phyloP scores from a whole-genome alignment of 2,113 vertebrate species.

The Oplegnathus fasciatus region DNA sequence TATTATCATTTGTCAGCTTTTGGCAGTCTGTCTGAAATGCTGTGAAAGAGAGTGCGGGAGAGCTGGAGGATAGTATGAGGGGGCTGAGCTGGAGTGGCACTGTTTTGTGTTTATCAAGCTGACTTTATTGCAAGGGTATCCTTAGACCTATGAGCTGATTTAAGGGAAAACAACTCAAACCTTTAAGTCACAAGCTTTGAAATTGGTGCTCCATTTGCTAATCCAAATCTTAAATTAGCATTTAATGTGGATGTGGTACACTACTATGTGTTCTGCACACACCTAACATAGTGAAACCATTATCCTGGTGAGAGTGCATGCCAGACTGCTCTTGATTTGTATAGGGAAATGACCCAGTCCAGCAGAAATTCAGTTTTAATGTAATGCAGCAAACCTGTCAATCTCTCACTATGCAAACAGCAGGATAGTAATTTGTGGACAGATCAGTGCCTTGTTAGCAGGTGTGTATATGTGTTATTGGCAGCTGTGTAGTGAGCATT shows the following conservation, averaged over 20 bases:
- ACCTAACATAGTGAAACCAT: not conserved
- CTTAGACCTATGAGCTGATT: not conserved
- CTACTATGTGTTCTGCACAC: not conserved
- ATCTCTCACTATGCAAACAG: not conserved
- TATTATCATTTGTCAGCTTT: slow-evolving; percentile 52
- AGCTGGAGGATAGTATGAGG: not conserved
- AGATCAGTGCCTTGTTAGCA: not conserved
- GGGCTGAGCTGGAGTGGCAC: not conserved
- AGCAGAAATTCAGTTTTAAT: slow-evolving; percentile 29
- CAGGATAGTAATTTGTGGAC: not conserved
- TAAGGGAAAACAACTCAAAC: not conserved
- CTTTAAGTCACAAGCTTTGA: not conserved
- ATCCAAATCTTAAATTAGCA: slow-evolving; percentile 14
- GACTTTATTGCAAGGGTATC: not conserved
- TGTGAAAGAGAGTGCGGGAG: slow-evolving; percentile 29
- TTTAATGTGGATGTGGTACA: slow-evolving; percentile 10
- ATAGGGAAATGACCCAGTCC: slow-evolving; percentile 32
- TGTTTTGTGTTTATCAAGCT: slow-evolving; percentile 10
- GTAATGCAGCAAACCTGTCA: slow-evolving; percentile 19
- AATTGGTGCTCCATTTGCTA: not conserved
- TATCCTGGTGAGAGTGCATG: slow-evolving; percentile 2
- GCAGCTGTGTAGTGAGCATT: not conserved
- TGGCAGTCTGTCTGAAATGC: slow-evolving; percentile 39
- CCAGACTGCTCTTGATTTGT: slow-evolving; percentile 32
- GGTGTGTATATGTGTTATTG: not conserved